Evolutionary conservation across 2,888 invertebrate genomes (phyloP).

Genomic region (Pyrrhosoma nymphula): DNA sequence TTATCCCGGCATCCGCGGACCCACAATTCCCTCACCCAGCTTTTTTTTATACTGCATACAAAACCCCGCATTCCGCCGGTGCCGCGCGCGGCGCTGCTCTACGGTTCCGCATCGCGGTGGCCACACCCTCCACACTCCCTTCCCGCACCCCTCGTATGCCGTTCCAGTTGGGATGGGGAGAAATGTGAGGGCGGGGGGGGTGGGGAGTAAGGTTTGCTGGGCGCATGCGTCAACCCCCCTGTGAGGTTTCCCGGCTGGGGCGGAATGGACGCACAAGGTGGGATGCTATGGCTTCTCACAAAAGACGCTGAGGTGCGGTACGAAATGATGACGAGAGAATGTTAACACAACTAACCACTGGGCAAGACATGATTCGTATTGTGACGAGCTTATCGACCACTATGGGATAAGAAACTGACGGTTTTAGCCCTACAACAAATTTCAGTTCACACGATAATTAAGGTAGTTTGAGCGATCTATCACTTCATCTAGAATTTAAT

Average conservation of each 20-base stretch:
- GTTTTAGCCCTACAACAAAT: no score
- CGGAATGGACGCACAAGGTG: slow-evolving; percentile 76
- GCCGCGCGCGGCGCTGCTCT: slow-evolving; percentile 49
- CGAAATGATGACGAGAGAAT: neutral
- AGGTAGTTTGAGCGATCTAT: no score
- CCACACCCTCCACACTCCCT: slow-evolving; percentile 35
- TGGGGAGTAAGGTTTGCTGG: slow-evolving; percentile 69
- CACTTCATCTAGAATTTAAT: no score
- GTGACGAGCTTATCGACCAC: no score
- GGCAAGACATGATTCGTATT: neutral
- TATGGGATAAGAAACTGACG: no score
- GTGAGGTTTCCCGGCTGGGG: slow-evolving; percentile 72
- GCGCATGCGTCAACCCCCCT: slow-evolving; percentile 72
- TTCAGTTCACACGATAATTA: no score
- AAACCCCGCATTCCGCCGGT: slow-evolving; percentile 56
- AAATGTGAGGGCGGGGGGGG: slow-evolving; percentile 69
- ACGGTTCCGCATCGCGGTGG: slow-evolving; percentile 55
- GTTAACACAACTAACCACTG: neutral
- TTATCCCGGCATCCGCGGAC: neutral
- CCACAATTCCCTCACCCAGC: neutral
- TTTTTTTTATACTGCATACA: slow-evolving; percentile 53
- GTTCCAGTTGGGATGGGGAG: slow-evolving; percentile 25
- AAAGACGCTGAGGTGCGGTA: neutral
- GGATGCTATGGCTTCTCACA: neutral
- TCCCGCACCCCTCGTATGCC: slow-evolving; percentile 67